A percentile compares a stretch with the other conserved stretches of the same genome.
Conservation (phyloP, 2,113 vertebrate genomes). For the Calidris pygmaea region DNA sequence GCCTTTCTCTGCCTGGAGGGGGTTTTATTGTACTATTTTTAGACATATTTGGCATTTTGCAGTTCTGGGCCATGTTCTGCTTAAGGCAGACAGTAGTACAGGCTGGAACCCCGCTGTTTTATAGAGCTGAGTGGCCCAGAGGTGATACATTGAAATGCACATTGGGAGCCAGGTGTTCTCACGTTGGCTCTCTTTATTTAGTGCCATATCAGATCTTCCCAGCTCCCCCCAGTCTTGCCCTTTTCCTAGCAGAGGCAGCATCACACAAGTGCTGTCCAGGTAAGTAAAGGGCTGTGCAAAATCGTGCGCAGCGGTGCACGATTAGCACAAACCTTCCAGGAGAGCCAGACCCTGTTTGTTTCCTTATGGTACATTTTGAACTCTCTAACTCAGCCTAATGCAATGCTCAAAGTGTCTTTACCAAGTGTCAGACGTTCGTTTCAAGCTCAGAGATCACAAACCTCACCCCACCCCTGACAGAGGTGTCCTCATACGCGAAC, state of each 20-base stretch:
- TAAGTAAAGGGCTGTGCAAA: not conserved
- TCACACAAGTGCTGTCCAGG: not conserved
- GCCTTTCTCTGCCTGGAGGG: not conserved
- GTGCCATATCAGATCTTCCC: not conserved
- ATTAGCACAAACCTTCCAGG: not conserved
- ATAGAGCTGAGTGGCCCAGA: not conserved
- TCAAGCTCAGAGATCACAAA: not conserved
- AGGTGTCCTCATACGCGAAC: accelerated
- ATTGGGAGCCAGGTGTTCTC: not conserved
- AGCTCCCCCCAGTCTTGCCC: not conserved
- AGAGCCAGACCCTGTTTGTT: not conserved
- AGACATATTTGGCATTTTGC: not conserved
- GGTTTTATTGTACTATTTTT: not conserved
- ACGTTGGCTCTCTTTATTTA: not conserved
- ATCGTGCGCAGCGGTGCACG: not conserved
- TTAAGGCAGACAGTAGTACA: not conserved
- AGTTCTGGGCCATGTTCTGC: not conserved
- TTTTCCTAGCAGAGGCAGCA: not conserved
- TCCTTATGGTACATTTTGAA: not conserved
- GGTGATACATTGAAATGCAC: not conserved
- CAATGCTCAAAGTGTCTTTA: not conserved
- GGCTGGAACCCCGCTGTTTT: not conserved
- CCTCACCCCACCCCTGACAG: not conserved
- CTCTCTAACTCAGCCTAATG: not conserved
- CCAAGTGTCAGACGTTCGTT: not conserved